Base-by-base conservation (phyloP, 2,797 vertebrate species). In the Eidolon dupreanum region DNA sequence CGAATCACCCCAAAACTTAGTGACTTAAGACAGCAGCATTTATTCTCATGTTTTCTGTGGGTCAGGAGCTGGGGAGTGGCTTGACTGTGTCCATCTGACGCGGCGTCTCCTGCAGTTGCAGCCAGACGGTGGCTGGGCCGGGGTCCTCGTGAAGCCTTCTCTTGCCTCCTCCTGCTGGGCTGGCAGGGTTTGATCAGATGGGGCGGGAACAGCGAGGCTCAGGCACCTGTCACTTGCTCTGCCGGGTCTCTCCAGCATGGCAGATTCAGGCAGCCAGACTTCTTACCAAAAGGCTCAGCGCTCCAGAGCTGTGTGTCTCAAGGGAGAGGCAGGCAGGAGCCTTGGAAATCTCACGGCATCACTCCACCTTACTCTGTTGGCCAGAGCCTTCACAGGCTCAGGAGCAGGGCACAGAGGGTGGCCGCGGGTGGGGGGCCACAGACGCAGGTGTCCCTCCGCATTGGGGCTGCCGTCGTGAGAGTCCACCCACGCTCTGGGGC, bases 401-500 rank as follows among this genome's bases (percentile, higher is more conserved):
- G 12, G 31, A 53, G 33, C 31, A 41, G 6, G 38, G n/a, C 13
- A 6, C 11, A 19, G 43, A 43, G 49, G 13, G 16, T 0, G 15
- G 49, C 46, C 2, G 49, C 7, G 15, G 49, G 15, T 49, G 49
- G 49, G 49, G 49, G 49, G 41, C 55, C 19, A 0, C 1, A 8
- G 41, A 11, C 6, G 10, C 1, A 0, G 5, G 28, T 10, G 16
- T 13, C 11, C 12, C 0, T 5, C 22, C 0, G 1, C 38, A 0
- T 7, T 1, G 61, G 36, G 53, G 17, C 53, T 84, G 65, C 51
- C 38, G 0, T 22, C 4, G 1, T 19, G 26, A 38, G 26, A 53
- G 6, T 8, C 24, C 20, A 4, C 63, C 24, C 13, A 0, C 7
- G 17, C 53, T 38, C 3, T 43, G 19, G 20, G 31, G n/a, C 68